Percentiles rank a stretch among this genome's conserved stretches.
These are phyloP conservation scores for Lasioglossum baleicum DNA, from an alignment of 1,140 invertebrate species.

Conservation along the genomic window DNA sequence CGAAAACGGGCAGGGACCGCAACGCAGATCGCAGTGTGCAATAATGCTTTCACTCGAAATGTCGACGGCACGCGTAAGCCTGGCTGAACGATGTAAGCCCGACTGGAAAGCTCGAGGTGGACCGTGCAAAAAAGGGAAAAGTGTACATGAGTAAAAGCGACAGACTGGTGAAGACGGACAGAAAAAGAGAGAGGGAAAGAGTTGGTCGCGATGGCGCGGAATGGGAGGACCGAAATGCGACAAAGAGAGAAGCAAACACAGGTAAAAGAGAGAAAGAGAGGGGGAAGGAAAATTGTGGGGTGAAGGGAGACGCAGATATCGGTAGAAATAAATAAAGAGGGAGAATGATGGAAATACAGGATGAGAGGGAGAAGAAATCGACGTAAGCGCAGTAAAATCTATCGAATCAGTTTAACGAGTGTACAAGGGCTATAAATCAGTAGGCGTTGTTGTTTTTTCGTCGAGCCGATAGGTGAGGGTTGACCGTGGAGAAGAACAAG, in stretches of 20 bases:
- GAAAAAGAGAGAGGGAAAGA: conserved; percentile 10
- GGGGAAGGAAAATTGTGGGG: too few species aligned
- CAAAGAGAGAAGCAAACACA: too few species aligned
- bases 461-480: conserved; percentile 29
- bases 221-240: too few species aligned
- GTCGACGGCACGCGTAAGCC: conserved; percentile 64
- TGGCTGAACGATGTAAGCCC: conserved; percentile 66
- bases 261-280: too few species aligned
- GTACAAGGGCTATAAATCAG: conserved; percentile 74
- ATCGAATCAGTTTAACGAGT: conserved; percentile 78
- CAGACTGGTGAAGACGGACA: conserved; percentile 22
- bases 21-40: conserved; percentile 49
- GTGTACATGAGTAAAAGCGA: conserved; percentile 45
- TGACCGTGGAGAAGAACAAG: conserved; percentile 41
- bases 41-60: conserved; percentile 53
- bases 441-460: conserved; percentile 68
- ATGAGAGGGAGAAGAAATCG: conserved; percentile 51
- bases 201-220: neutral
- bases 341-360: neutral
- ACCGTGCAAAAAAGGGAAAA: conserved; percentile 28
- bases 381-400: conserved; percentile 73
- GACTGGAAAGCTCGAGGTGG: conserved; percentile 65
- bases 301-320: neutral
- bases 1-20: conserved; percentile 38
- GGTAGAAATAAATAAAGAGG: conserved; percentile 34